These are phyloP conservation scores for Caenorhabditis remanei DNA, from an alignment of 1,140 invertebrate species.

Conservation along the genomic window DNA sequence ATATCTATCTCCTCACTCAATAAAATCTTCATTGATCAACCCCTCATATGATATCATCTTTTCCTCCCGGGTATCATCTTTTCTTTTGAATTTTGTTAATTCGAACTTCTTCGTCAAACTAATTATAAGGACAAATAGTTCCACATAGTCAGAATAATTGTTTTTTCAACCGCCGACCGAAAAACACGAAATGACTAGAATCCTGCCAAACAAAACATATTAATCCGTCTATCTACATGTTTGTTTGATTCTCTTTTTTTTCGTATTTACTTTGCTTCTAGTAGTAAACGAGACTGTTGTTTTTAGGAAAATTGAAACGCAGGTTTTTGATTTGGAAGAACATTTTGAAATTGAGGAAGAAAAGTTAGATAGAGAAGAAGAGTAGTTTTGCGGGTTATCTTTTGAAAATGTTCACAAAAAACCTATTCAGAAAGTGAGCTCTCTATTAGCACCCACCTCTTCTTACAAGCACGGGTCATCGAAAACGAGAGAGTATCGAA, in stretches of 20 bases:
- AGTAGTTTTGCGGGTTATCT: too few species aligned
- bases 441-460: too few species aligned
- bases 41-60: neutral
- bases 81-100: neutral
- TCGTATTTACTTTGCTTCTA: conserved; percentile 17
- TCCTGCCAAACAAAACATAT: conserved; percentile 8
- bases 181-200: neutral
- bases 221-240: conserved; percentile 43
- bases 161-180: neutral
- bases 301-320: neutral
- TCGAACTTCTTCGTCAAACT: conserved; percentile 15
- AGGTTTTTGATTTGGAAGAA: neutral
- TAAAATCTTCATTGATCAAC: conserved; percentile 6
- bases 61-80: neutral
- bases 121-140: neutral
- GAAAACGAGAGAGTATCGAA: too few species aligned
- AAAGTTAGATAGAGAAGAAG: too few species aligned
- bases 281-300: neutral
- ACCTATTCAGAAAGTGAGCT: too few species aligned
- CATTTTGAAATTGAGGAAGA: too few species aligned
- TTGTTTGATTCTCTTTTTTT: conserved; percentile 4
- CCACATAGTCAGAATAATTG: neutral
- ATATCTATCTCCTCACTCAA: neutral
- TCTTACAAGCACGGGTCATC: too few species aligned
- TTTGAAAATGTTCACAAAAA: too few species aligned